Base-by-base conservation (phyloP, 2,113 vertebrate species). In the Indicator indicator region DNA sequence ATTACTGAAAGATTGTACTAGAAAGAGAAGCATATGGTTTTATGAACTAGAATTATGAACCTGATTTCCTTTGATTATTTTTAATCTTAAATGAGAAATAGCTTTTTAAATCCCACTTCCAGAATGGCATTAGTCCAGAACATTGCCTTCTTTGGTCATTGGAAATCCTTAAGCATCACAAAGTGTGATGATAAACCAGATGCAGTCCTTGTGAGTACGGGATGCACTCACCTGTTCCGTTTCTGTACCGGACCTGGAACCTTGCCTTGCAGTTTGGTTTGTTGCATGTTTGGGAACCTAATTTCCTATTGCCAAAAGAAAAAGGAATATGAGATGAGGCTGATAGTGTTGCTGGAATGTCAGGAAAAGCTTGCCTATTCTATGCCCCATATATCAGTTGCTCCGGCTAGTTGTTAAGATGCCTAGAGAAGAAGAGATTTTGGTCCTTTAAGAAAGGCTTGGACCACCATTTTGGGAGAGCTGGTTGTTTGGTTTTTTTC, bases 61-160 rank as follows among this genome's bases (percentile, higher is more conserved):
- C 17, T 68, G 23, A 75, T 86, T 89, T 78, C 12, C 56, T 93
- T 33, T 64, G 38, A 42, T 42, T 88, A 55, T 79, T 89, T 91
- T 89, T 60, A 68, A 52, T 67, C 62, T 81, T 91, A 71, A 86
- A 86, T 77, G 11, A 26, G 13, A 81, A 89, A 46, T 44, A 69
- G 18, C 30, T 90, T 21, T 67, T 82, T 71, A 72, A 10, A 44
- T 56, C 46, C 46, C 46, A 19, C 18, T 88, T 94, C 44, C 38
- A 59, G 70, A 91, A 38, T 44, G 65, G 20, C 76, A 20, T 69
- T 90, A 71, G 16, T 88, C 44, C 55, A 83, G 33, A 65, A 77
- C 18, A 21, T 21, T 59, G 60, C 26, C 52, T 77, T 77, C 7
- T 33, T 85, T 78, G 27, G 24, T 64, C 23, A 4, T 7, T 83